These are phyloP conservation scores for Petrocephalus sullivani DNA, from an alignment of 2,797 vertebrate species.

Conservation along the genomic window DNA sequence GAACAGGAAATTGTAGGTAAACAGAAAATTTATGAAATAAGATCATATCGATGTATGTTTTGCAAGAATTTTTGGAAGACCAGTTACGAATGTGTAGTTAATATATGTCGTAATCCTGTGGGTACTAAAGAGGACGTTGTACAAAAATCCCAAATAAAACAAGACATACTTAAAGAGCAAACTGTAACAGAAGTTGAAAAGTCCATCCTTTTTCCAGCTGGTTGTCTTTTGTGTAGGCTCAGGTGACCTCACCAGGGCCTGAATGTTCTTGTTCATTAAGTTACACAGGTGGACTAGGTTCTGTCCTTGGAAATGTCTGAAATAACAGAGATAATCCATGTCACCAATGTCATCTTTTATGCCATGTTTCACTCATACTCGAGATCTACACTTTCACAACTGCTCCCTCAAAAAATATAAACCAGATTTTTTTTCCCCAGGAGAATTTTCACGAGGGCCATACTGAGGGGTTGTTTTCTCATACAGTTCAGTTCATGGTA, in stretches of 20 bases:
- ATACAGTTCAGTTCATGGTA: background rate
- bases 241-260: conserved; percentile 50
- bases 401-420: background rate
- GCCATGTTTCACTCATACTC: background rate
- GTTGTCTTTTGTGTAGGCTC: conserved; percentile 24
- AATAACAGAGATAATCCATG: conserved; percentile 14
- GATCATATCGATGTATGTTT: background rate
- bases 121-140: background rate
- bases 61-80: background rate
- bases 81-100: too few species aligned
- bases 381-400: background rate
- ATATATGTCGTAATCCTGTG: background rate
- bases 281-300: conserved; percentile 56
- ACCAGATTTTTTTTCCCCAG: background rate
- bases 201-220: conserved; percentile 65
- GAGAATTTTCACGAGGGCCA: background rate
- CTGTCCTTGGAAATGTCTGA: conserved; percentile 68
- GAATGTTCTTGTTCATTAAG: conserved; percentile 64
- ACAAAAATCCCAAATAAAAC: background rate
- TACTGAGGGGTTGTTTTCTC: background rate
- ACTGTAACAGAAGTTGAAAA: conserved; percentile 74
- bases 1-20: background rate
- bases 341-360: background rate
- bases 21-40: background rate
- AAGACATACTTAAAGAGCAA: conserved; percentile 70